These are phyloP conservation scores for Gymnorhina tibicen DNA, from an alignment of 2,113 vertebrate species.

Conservation along the genomic window DNA sequence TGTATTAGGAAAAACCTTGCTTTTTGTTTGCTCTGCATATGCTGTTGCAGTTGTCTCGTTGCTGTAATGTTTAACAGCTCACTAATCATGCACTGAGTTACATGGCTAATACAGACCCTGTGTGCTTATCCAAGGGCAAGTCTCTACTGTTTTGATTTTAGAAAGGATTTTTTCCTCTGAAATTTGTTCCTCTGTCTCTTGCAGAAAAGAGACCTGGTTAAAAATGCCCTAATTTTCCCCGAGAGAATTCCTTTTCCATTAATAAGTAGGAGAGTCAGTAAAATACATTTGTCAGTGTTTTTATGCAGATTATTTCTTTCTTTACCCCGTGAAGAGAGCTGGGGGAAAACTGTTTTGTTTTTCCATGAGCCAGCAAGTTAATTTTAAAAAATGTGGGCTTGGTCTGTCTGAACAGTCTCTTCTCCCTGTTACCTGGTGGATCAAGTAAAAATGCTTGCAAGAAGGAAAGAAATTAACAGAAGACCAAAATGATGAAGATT, in stretches of 20 bases:
- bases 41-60: neutral
- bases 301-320: neutral
- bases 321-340: neutral
- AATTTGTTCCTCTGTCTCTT: neutral
- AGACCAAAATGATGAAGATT: neutral
- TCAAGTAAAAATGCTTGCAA: neutral
- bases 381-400: neutral
- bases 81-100: neutral
- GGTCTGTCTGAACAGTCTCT: neutral
- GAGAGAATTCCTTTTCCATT: neutral
- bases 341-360: neutral
- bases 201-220: neutral
- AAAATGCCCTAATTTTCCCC: neutral
- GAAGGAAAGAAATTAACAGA: neutral
- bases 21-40: neutral
- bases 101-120: neutral
- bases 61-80: neutral
- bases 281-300: neutral
- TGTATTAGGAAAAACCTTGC: neutral
- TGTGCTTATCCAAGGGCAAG: neutral
- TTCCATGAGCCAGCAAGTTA: neutral
- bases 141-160: neutral
- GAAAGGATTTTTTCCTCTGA: accelerated
- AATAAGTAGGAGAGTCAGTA: neutral
- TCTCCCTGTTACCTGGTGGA: neutral